Evolutionary conservation across 2,113 vertebrate species (phyloP).

Genomic region (Copsychus sechellarum): DNA sequence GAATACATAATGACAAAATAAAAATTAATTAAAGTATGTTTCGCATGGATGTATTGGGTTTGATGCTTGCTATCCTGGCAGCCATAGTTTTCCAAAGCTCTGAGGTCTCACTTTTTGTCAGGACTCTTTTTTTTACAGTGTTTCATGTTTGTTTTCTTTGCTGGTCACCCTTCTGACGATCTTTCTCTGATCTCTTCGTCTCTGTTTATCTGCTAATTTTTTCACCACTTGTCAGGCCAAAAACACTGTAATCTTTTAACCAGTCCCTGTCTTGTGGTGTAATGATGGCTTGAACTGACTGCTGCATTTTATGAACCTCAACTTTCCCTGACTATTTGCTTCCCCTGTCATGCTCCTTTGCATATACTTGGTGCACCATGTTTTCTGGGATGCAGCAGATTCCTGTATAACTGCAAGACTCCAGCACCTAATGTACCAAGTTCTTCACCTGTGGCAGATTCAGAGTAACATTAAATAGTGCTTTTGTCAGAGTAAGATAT

Average conservation of each 20-base stretch:
- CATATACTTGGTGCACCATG: neutral
- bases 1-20: neutral
- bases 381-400: neutral
- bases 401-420: neutral
- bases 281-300: neutral
- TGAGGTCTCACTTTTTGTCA: neutral
- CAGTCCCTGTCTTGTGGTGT: neutral
- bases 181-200: neutral
- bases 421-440: neutral
- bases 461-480: neutral
- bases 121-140: neutral
- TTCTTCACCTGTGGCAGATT: neutral
- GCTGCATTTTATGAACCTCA: neutral
- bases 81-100: neutral
- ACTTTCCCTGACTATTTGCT: neutral
- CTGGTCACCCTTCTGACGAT: neutral
- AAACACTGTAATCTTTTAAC: neutral
- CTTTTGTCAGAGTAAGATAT: neutral
- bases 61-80: neutral
- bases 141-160: neutral
- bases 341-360: neutral
- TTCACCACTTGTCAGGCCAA: neutral
- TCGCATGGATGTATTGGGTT: neutral
- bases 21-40: neutral
- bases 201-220: neutral